Evolutionary conservation across 1,140 invertebrate species (phyloP).

Genomic region (Anadara kagoshimensis): DNA sequence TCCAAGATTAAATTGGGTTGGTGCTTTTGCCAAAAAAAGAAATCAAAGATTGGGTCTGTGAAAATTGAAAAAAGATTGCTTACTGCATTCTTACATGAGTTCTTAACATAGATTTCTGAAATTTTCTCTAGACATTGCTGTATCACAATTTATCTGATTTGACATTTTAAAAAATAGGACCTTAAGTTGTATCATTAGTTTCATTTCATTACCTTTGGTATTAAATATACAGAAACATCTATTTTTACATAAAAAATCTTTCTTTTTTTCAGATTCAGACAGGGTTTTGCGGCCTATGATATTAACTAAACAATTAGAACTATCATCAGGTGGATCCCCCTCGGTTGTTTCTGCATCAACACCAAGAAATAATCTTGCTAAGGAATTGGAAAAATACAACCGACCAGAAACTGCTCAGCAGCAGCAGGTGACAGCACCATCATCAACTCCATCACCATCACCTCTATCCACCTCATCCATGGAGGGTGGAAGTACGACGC

Average conservation of each 20-base stretch:
- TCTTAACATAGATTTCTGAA: too few relatives aligned
- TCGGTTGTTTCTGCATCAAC: conserved; percentile 65
- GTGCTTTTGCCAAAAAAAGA: too few relatives aligned
- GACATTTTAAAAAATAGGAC: too few relatives aligned
- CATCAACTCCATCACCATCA: background rate
- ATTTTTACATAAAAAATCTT: background rate
- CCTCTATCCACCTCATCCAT: background rate
- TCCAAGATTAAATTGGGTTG: too few relatives aligned
- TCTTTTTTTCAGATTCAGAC: conserved; percentile 57
- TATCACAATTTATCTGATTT: too few relatives aligned
- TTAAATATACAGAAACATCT: too few relatives aligned
- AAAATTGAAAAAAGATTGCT: too few relatives aligned
- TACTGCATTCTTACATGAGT: too few relatives aligned
- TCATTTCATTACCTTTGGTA: too few relatives aligned
- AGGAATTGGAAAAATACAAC: conserved; percentile 74
- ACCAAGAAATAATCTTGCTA: conserved; percentile 70
- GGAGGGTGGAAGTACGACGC: background rate
- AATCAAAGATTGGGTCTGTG: too few relatives aligned
- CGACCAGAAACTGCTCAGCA: conserved; percentile 25
- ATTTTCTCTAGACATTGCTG: too few relatives aligned
- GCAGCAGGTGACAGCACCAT: background rate
- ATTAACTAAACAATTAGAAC: conserved; percentile 73
- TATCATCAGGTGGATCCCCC: conserved; percentile 52
- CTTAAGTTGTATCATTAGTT: too few relatives aligned
- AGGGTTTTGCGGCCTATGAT: conserved; percentile 74